Base-by-base conservation (phyloP, 2,888 invertebrate species). In the Drosophila affinis region DNA sequence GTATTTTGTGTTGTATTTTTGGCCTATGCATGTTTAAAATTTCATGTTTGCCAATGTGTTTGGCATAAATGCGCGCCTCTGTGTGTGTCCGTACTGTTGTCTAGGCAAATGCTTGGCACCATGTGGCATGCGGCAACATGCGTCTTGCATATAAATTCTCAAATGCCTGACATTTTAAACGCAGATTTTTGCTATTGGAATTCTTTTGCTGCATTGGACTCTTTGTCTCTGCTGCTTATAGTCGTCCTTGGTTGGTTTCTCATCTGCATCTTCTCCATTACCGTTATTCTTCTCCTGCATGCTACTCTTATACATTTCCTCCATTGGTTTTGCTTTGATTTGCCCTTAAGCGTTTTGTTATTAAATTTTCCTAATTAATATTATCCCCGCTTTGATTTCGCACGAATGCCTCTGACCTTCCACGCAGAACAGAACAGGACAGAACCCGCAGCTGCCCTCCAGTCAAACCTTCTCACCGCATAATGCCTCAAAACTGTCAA, bases 31-130 rank as follows among this genome's bases (percentile, higher is more conserved):
- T 85, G 88, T 83, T 83, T 86, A 88, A 83, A 83, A 73, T 83
- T 88, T 88, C 82, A 88, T 83, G 88, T 83, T 88, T 83, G 86
- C 78, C 88, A 83, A 86, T 83, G 84, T 85, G 88, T 88, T 88
- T 81, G 87, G 81, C 69, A 84, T 84, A 88, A 81, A 75, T 78
- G 79, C 75, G 78, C 78, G 67, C 60, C 55, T 49, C 69, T 52
- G 65, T 68, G 56, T 52, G 34, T 53, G 49, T 57, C 57, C 45
- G 53, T 49, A 61, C 72, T 87, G 81, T 88, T 86, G 87, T 86
- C 67, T 68, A 60, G 71, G 69, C 75, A 74, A 83, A 80, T 86
- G 88, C 75, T 76, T 75, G 83, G 81, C 84, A 88, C 76, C 87
- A 82, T 88, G 88, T 88, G 88, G 62, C 72, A 59, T 68, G 68